Evolutionary conservation across 1,140 invertebrate genomes (phyloP), one percentile per base, ranked within the genome.

Genomic region (Pentalonia nigronervosa): DNA sequence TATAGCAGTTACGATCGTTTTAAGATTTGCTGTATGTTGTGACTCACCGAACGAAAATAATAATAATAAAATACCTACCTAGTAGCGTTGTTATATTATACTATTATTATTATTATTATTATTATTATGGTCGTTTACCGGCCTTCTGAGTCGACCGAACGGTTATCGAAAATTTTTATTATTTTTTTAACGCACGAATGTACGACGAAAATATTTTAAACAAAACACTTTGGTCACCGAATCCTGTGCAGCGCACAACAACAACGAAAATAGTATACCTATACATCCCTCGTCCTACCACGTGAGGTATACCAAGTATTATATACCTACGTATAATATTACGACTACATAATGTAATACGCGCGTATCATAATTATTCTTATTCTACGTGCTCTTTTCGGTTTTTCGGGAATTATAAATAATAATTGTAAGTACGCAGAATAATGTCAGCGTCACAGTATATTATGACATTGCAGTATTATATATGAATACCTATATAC

Each of bases 1-100:
- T 6, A 67, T 3, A n/a, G 60, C 60, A 67, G 60, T 60, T 67
- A 67, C 30, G 30, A 76, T 17, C 30, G 60, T 76, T 76, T 76
- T 17, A n/a, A 76, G 60, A n/a, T 76, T 76, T n/a, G n/a, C 60
- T n/a, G n/a, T 30, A 17, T 76, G 60, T 76, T 76, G 60, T 76
- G 60, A 14, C 60, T 76, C 60, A 4, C 17, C 4, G 30, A 76
- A 76, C 30, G 30, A n/a, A 67, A 67, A 67, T 67, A 76, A 76
- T 76, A 76, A 76, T 76, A 76, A 76, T 76, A 76, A 76, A n/a
- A 76, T 76, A 76, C 60, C 60, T 76, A 76, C 60, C 60, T 76
- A 76, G 60, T 76, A 30, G 60, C n/a, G 60, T 76, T 76, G 60
- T n/a, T 76, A n/a, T 14, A 17, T n/a, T n/a, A n/a, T 41, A 41